Base-by-base conservation (phyloP, 2,797 vertebrate species). In the Clarias pachynema region DNA sequence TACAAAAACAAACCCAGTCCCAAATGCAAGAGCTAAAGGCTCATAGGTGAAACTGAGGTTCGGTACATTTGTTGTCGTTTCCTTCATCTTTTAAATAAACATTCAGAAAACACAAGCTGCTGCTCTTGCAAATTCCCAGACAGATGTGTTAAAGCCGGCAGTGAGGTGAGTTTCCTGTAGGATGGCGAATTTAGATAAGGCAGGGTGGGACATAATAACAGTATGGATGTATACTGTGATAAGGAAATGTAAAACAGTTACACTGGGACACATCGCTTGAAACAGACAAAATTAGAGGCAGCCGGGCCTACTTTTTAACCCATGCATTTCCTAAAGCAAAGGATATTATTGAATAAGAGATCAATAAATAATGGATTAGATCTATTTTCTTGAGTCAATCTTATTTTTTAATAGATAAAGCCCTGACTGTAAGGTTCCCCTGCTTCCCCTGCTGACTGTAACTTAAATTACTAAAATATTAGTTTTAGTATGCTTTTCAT, bases 1-100 rank as follows among this genome's bases (percentile, higher is more conserved):
- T 65, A 79, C 31, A 65, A 79, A 79, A 79, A 62, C 57, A 79
- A 56, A 57, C 22, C 14, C 62, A 63, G 63, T 79, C 72, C 72
- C 31, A 60, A 79, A 79, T 16, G 34, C 6, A 24, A 3, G 34
- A 65, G 22, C 15, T 65, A 78, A 9, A 65, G 44, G 0, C 12
- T 0, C 0, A 12, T 24, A 80, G 24, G 3, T 65, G 37, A 44
- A 49, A 18, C 34, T 5, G 60, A 65, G 60, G 24, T 26, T 60
- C 2, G 2, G 44, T 26, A n/a, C 5, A 14, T 29, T 65, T 15
- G 65, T 3, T 44, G 24, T 29, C 37, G 34, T 79, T 79, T 79
- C 6, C 12, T 63, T 79, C 20, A 37, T 63, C 77, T 22, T 63
- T 44, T 49, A 26, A 63, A n/a, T 49, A 29, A 44, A 79, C 59